Conservation (phyloP, 2,797 vertebrate species). For the Sebastes matsubarae region DNA sequence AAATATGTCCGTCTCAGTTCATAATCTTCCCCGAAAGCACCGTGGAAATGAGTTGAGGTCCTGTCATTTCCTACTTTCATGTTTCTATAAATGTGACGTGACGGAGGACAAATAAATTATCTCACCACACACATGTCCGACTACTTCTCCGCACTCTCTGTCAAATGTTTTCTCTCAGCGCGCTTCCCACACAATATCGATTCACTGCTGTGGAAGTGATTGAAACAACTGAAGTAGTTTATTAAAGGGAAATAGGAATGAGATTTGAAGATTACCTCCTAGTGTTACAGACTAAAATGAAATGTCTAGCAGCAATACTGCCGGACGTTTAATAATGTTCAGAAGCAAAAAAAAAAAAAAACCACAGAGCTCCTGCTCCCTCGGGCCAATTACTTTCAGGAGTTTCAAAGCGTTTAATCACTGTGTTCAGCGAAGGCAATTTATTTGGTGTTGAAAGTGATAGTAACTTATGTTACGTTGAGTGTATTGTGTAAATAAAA, state of each 20-base stretch:
- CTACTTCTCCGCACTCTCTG: background rate
- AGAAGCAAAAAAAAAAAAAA: background rate
- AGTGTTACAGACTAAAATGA: background rate
- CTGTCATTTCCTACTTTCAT: constrained; percentile 40
- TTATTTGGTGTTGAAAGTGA: constrained; percentile 19
- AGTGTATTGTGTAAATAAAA: constrained; percentile 11
- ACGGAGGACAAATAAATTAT: constrained; percentile 36
- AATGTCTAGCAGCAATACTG: constrained; percentile 12
- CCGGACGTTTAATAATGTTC: constrained; percentile 12
- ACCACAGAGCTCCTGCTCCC: constrained; percentile 14
- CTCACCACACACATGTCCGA: constrained; percentile 9
- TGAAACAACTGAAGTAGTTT: constrained; percentile 15
- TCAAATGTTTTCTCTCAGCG: background rate
- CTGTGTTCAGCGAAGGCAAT: constrained; percentile 17
- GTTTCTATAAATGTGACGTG: constrained; percentile 22
- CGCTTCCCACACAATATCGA: background rate
- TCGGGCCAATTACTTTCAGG: constrained; percentile 12
- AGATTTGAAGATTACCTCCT: constrained; percentile 2
- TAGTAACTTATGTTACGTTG: background rate
- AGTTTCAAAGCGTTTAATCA: constrained; percentile 24
- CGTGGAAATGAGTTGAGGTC: constrained; percentile 39
- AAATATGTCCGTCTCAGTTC: constrained; percentile 44
- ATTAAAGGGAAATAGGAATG: constrained; percentile 9
- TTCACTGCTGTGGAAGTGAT: constrained; percentile 13
- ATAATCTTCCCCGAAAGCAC: constrained; percentile 30